Conservation (phyloP, 2,797 vertebrate genomes). For the Paratrypauchen microcephalus region DNA sequence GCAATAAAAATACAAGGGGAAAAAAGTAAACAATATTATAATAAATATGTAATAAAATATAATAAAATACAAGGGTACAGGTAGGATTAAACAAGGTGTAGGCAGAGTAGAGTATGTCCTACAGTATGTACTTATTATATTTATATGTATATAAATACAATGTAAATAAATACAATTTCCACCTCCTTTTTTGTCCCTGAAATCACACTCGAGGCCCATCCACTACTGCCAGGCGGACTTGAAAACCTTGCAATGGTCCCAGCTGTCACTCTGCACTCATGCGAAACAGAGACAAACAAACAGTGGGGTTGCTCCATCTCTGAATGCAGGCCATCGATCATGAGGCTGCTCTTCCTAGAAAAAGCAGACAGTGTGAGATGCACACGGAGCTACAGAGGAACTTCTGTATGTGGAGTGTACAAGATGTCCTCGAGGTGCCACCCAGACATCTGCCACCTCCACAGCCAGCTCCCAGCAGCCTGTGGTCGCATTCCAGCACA, state of each 20-base stretch:
- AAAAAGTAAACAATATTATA: too few species aligned
- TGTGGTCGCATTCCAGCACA: constrained; percentile 37
- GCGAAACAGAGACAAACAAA: constrained; percentile 68
- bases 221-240: constrained; percentile 43
- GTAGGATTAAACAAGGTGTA: too few species aligned
- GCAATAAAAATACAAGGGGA: too few species aligned
- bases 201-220: constrained; percentile 27
- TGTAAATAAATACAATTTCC: constrained; percentile 15
- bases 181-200: constrained; percentile 13
- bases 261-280: constrained; percentile 64
- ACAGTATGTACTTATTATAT: neutral
- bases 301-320: constrained; percentile 60
- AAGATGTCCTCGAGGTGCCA: constrained; percentile 43
- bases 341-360: constrained; percentile 65
- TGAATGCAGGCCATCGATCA: constrained; percentile 68
- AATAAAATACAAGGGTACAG: too few species aligned
- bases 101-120: too few species aligned
- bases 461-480: constrained; percentile 22
- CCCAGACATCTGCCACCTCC: constrained; percentile 55
- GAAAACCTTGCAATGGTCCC: constrained; percentile 48
- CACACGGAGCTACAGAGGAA: constrained; percentile 23
- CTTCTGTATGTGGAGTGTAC: constrained; percentile 15
- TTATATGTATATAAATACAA: neutral
- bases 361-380: constrained; percentile 49
- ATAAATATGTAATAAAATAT: too few species aligned